Evolutionary conservation across 2,113 vertebrate genomes (phyloP).

Genomic region (Tautogolabrus adspersus): DNA sequence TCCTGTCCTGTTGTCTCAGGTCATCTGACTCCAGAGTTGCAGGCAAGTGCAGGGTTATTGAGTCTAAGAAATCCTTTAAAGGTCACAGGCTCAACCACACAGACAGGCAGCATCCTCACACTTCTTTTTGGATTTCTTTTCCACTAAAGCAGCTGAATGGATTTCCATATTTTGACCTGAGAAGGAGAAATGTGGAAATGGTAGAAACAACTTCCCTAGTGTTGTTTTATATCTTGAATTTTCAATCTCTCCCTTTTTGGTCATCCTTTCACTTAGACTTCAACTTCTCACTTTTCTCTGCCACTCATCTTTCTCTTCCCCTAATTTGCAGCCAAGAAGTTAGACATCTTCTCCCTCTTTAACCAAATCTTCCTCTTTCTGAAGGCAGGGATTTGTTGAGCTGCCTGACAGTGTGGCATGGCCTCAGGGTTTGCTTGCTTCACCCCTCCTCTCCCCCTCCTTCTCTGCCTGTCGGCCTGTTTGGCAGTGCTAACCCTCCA

Average conservation of each 20-base stretch:
- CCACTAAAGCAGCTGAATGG: constrained; percentile 24
- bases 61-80: constrained; percentile 81
- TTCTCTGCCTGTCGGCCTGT: constrained; percentile 51
- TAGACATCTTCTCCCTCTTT: constrained; percentile 37
- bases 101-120: constrained; percentile 35
- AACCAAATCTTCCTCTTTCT: constrained; percentile 37
- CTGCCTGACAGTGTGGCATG: constrained; percentile 41
- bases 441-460: neutral
- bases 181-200: constrained; percentile 16
- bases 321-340: constrained; percentile 27
- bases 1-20: constrained; percentile 79
- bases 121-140: neutral
- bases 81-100: constrained; percentile 78
- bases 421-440: constrained; percentile 38
- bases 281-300: constrained; percentile 2
- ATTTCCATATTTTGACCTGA: constrained; percentile 50
- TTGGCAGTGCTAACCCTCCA: constrained; percentile 62
- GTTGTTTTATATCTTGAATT: neutral
- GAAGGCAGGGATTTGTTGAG: constrained; percentile 60
- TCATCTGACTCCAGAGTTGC: constrained; percentile 81
- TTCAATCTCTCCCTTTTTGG: neutral
- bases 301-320: constrained; percentile 25
- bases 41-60: constrained; percentile 76
- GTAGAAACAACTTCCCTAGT: neutral
- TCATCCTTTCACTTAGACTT: constrained; percentile 1